Percentiles rank a stretch among this genome's conserved stretches.
These are phyloP conservation scores for Drosophila leonis DNA, from an alignment of 2,888 invertebrate genomes.

Conservation along the genomic window DNA sequence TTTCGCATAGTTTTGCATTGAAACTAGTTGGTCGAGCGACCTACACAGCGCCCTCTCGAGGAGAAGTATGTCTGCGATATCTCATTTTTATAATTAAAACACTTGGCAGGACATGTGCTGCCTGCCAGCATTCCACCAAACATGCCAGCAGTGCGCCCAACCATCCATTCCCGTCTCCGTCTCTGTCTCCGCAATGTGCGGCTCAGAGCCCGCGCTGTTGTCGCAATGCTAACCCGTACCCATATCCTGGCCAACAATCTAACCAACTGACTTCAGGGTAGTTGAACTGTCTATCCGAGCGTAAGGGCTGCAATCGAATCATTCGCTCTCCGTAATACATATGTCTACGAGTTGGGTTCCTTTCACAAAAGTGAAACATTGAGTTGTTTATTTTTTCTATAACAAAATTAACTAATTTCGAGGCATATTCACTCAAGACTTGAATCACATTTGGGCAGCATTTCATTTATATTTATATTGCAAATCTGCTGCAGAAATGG, in stretches of 20 bases:
- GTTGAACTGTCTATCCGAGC: constrained; percentile 56
- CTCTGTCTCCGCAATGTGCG: constrained; percentile 45
- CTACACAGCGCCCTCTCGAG: constrained; percentile 34
- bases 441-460: background rate
- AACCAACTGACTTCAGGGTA: constrained; percentile 64
- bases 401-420: background rate
- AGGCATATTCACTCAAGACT: background rate
- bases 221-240: constrained; percentile 60
- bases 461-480: background rate
- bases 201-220: constrained; percentile 42
- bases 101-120: constrained; percentile 80
- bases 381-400: background rate
- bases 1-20: constrained; percentile 75
- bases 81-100: constrained; percentile 80
- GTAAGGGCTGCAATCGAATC: constrained; percentile 42
- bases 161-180: constrained; percentile 31
- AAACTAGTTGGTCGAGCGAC: constrained; percentile 46
- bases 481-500: background rate
- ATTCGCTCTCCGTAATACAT: constrained; percentile 2
- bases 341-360: background rate
- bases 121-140: constrained; percentile 65
- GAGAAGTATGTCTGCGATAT: constrained; percentile 64
- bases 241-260: constrained; percentile 73
- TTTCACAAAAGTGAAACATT: background rate
- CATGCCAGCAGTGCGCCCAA: constrained; percentile 67